phyloP scores from a whole-genome alignment of 2,888 invertebrate species.

The Caenorhabditis sp. region DNA sequence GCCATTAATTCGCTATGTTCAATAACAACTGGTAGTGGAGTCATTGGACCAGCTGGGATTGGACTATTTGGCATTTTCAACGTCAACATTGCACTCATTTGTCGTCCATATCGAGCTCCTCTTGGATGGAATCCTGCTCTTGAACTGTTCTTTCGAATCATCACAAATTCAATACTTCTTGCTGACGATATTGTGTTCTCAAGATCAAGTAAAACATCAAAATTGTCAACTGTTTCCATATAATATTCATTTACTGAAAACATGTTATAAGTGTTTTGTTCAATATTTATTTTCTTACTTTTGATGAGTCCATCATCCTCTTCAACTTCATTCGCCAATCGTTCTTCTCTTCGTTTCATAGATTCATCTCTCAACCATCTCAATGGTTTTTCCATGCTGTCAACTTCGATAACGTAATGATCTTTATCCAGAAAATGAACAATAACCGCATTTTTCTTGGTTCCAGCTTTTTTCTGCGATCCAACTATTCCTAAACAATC shows the following conservation, averaged over 20 bases:
- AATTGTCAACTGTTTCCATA: slow-evolving; percentile 44
- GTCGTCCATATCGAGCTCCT: slow-evolving; percentile 32
- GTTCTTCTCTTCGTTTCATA: slow-evolving; percentile 18
- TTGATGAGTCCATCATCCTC: slow-evolving; percentile 5
- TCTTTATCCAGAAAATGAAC: slow-evolving; percentile 33
- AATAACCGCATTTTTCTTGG: slow-evolving; percentile 18
- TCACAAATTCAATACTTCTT: slow-evolving; percentile 45
- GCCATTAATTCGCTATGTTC: slow-evolving; percentile 7
- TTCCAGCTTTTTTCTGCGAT: slow-evolving; percentile 4
- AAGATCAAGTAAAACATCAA: slow-evolving; percentile 42
- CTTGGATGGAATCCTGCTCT: slow-evolving; percentile 50
- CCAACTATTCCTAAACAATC: slow-evolving; percentile 27
- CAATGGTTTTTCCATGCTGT: slow-evolving; percentile 40
- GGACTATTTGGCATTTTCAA: slow-evolving; percentile 39
- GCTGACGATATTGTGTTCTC: slow-evolving; percentile 40
- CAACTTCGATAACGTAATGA: slow-evolving; percentile 39
- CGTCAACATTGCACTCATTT: slow-evolving; percentile 37
- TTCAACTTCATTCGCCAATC: not conserved
- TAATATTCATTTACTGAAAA: slow-evolving; percentile 44
- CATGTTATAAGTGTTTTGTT: not conserved
- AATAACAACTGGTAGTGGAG: slow-evolving; percentile 27
- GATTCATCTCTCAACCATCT: slow-evolving; percentile 46
- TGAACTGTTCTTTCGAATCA: slow-evolving; percentile 52
- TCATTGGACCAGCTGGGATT: slow-evolving; percentile 28
- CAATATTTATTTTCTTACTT: not conserved